These are phyloP conservation scores for Carduelis carduelis DNA, from an alignment of 2,797 vertebrate species.

Conservation along the genomic window DNA sequence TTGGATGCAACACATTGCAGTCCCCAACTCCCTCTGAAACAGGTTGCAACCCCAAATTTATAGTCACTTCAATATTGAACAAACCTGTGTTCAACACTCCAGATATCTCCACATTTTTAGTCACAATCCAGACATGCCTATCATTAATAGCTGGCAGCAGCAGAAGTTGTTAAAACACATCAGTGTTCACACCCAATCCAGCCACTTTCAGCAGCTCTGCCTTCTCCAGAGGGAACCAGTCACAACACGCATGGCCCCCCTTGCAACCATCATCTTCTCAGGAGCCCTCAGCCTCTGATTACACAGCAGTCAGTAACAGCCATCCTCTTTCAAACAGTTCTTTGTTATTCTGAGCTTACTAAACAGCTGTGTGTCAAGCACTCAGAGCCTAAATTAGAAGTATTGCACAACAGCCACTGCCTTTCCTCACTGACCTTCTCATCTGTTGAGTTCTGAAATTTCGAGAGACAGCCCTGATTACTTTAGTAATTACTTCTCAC, in stretches of 20 bases:
- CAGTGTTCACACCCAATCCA: not conserved
- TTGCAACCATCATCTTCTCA: not conserved
- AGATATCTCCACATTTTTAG: not conserved
- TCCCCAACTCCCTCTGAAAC: not conserved
- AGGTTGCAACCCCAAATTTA: not conserved
- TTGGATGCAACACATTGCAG: not conserved
- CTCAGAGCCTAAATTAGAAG: not conserved
- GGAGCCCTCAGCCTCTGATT: not conserved
- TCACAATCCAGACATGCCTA: not conserved
- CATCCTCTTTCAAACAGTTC: not conserved
- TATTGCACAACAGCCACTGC: not conserved
- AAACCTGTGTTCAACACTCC: not conserved
- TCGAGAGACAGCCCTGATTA: not conserved
- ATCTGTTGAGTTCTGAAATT: not conserved
- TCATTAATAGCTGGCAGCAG: not conserved
- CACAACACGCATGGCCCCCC: not conserved
- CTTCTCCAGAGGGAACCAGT: not conserved
- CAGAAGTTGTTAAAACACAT: not conserved
- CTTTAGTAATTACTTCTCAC: not conserved
- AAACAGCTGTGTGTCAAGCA: not conserved
- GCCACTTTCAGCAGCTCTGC: not conserved
- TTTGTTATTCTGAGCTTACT: not conserved
- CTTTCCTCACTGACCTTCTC: not conserved
- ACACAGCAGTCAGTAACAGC: not conserved
- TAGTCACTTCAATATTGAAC: not conserved